phyloP scores from a whole-genome alignment of 2,113 vertebrate species.

The Burhinus oedicnemus region DNA sequence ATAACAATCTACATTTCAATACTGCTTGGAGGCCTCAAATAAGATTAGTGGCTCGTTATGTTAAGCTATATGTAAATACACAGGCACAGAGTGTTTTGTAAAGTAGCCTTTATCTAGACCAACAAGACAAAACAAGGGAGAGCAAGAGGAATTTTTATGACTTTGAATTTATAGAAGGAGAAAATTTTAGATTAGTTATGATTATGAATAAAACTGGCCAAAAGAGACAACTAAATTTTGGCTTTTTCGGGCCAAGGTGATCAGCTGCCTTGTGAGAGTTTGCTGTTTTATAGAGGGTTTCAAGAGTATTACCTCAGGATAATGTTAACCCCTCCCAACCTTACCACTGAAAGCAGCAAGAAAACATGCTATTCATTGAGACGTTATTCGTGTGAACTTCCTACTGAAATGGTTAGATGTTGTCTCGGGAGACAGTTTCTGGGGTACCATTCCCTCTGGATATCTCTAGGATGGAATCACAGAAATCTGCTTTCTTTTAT shows the following conservation, averaged over 20 bases:
- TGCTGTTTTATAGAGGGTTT: background rate
- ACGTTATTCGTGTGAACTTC: background rate
- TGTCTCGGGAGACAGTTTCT: background rate
- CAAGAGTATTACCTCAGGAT: background rate
- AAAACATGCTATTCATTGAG: background rate
- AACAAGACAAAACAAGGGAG: background rate
- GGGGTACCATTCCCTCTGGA: background rate
- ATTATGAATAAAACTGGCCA: background rate
- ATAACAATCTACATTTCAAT: conserved; percentile 18
- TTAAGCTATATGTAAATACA: conserved; percentile 34
- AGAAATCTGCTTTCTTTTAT: background rate
- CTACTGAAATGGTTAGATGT: background rate
- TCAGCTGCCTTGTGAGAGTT: background rate
- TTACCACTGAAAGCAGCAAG: background rate
- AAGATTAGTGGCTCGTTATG: conserved; percentile 25
- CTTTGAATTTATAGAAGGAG: background rate
- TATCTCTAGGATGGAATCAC: background rate
- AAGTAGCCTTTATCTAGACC: background rate
- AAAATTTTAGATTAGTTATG: background rate
- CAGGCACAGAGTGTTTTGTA: background rate
- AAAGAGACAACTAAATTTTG: background rate
- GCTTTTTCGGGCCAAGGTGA: background rate
- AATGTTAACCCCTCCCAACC: background rate
- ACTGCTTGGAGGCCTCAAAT: background rate
- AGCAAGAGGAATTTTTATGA: background rate